These are phyloP conservation scores for Linnaemya tessellans DNA, from an alignment of 2,888 invertebrate species.

Conservation along the genomic window DNA sequence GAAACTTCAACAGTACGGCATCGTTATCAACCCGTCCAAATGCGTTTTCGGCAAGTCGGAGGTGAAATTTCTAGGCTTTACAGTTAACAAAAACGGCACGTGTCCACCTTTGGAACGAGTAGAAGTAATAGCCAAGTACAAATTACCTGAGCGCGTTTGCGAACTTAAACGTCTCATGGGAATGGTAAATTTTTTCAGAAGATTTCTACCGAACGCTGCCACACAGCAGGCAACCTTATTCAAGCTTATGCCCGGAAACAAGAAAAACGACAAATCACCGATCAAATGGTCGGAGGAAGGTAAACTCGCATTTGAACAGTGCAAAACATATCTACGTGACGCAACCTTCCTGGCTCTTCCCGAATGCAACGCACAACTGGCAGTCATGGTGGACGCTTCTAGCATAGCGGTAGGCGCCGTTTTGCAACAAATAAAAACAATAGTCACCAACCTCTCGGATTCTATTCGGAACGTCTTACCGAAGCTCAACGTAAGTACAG, in stretches of 20 bases:
- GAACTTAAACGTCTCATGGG: slow-evolving; percentile 73
- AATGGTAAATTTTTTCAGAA: slow-evolving; percentile 69
- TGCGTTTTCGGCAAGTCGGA: slow-evolving; percentile 60
- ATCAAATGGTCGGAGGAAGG: slow-evolving; percentile 46
- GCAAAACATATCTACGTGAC: slow-evolving; percentile 40
- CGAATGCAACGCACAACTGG: slow-evolving; percentile 37
- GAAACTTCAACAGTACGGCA: slow-evolving; percentile 71
- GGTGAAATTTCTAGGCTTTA: slow-evolving; percentile 67
- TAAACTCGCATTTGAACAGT: too few species aligned
- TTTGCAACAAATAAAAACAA: slow-evolving; percentile 33
- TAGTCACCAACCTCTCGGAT: slow-evolving; percentile 55
- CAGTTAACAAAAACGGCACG: slow-evolving; percentile 52
- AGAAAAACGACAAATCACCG: slow-evolving; percentile 56
- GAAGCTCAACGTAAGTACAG: slow-evolving; percentile 57
- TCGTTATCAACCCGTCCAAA: slow-evolving; percentile 73
- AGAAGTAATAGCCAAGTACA: slow-evolving; percentile 60
- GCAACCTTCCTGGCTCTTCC: slow-evolving; percentile 52
- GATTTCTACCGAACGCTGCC: slow-evolving; percentile 59
- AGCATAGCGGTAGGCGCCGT: slow-evolving; percentile 53
- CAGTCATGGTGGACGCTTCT: slow-evolving; percentile 65
- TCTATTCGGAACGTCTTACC: slow-evolving; percentile 56
- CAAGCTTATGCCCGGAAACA: slow-evolving; percentile 49
- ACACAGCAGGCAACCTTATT: slow-evolving; percentile 41
- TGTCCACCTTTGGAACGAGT: slow-evolving; percentile 63
- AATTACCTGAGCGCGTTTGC: slow-evolving; percentile 57